Evolutionary conservation across 2,113 vertebrate species (phyloP), one percentile per base, ranked within the genome.

Genomic region (Chrysemys picta): DNA sequence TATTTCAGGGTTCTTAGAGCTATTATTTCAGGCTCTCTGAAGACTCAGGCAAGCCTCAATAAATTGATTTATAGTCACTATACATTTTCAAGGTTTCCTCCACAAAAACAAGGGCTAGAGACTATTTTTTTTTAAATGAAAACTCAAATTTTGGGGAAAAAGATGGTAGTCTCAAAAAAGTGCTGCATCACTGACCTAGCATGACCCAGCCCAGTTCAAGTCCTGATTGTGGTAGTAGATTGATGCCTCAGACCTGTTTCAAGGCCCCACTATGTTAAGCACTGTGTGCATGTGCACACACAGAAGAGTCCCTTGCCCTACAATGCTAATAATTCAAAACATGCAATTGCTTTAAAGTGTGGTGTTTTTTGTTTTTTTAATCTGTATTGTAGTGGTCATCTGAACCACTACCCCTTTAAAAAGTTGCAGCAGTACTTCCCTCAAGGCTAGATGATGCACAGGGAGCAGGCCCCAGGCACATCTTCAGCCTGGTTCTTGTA

Each of bases 281-380:
- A 57, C 42, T 6, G 17, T 8, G n/a, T 7, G 13, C 6, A 31
- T 7, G 5, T 1, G 4, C 38, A 35, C 0, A 52, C 35, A 0
- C 6, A 47, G 80, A 76, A 80, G n/a, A 17, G 6, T 2, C 6
- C 53, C 52, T 29, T 31, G 6, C 27, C 35, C 62, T 69, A n/a
- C 35, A 35, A 19, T 62, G 6, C 59, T 62, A 57, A 57, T 25
- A 59, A 59, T 29, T 29, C 25, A 12, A 35, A 29, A 35, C 59
- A 16, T 69, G 13, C 8, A 69, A 69, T n/a, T 19, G 31, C 62
- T 69, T 19, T 69, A 16, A 35, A 65, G 57, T 59, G 31, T 21
- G 8, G 1, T 54, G 8, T 80, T 45, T 12, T 76, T 57, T 82
- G 38, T 53, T 16, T 65, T 57, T 82, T 47, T 31, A 21, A 17